phyloP scores from a whole-genome alignment of 1,140 invertebrate species.

The Lysiphlebus fabarum region DNA sequence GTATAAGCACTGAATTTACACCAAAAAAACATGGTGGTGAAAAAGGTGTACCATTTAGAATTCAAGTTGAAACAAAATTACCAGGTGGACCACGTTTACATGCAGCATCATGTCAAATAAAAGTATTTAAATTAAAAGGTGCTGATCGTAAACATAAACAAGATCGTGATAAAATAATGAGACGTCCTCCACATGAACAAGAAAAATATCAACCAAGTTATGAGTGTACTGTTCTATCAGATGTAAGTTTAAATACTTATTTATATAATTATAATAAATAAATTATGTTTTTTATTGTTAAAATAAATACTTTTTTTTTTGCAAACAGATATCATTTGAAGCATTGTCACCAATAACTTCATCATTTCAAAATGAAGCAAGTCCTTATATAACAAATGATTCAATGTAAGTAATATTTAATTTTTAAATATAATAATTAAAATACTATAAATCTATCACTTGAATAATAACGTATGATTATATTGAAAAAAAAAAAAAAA shows the following conservation, averaged over 20 bases:
- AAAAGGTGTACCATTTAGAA: constrained; percentile 93
- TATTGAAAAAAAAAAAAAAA: too few relatives aligned
- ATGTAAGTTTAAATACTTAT: constrained; percentile 61
- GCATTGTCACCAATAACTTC: constrained; percentile 40
- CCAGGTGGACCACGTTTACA: constrained; percentile 64
- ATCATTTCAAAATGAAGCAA: constrained; percentile 39
- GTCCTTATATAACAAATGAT: constrained; percentile 39
- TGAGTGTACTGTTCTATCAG: constrained; percentile 90
- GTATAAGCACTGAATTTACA: constrained; percentile 96
- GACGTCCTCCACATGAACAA: constrained; percentile 79
- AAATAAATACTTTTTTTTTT: constrained; percentile 10
- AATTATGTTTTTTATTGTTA: constrained; percentile 4
- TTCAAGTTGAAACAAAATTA: constrained; percentile 80
- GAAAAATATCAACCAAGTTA: constrained; percentile 95
- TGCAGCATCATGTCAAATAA: constrained; percentile 92
- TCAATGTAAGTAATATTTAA: constrained; percentile 37
- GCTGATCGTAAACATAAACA: constrained; percentile 97
- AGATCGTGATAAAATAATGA: constrained; percentile 91
- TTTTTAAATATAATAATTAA: too few relatives aligned
- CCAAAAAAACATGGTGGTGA: constrained; percentile 97
- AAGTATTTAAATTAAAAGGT: constrained; percentile 90
- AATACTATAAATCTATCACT: too few relatives aligned
- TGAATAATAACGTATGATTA: too few relatives aligned
- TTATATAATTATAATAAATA: constrained; percentile 3
- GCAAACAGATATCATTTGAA: constrained; percentile 52